These are phyloP conservation scores for Apis florea DNA, from an alignment of 1,140 invertebrate species.

Conservation along the genomic window DNA sequence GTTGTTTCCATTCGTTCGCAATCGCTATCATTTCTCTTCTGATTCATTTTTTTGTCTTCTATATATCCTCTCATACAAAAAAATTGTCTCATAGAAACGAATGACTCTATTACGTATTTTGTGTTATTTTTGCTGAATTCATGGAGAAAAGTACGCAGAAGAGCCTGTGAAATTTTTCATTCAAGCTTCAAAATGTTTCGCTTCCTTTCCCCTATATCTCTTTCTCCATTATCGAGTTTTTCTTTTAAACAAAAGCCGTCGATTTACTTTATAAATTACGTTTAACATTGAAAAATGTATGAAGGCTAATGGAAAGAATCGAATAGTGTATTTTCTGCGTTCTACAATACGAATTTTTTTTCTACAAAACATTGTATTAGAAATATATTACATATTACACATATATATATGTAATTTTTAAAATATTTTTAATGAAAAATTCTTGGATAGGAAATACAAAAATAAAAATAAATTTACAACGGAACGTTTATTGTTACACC, in stretches of 20 bases:
- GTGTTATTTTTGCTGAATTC: constrained; percentile 13
- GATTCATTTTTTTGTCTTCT: constrained; percentile 19
- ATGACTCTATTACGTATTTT: constrained; percentile 21
- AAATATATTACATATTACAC: too few species aligned
- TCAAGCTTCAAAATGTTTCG: constrained; percentile 17
- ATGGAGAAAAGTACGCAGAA: not conserved
- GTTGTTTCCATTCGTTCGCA: not conserved
- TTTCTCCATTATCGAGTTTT: not conserved
- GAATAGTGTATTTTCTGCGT: too few species aligned
- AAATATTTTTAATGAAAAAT: too few species aligned
- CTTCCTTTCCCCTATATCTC: not conserved
- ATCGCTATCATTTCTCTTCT: constrained; percentile 30
- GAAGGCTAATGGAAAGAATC: too few species aligned
- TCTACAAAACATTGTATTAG: too few species aligned
- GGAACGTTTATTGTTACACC: too few species aligned
- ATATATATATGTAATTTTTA: too few species aligned
- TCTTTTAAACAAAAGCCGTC: not conserved
- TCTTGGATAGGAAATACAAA: too few species aligned
- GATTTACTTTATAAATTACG: not conserved
- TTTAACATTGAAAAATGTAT: not conserved
- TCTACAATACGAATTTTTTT: too few species aligned
- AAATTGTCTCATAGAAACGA: constrained; percentile 10
- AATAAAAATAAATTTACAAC: too few species aligned
- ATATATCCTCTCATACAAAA: not conserved
- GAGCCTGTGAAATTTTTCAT: constrained; percentile 3